Evolutionary conservation across 2,113 vertebrate species (phyloP).

Genomic region (Holacanthus passer): DNA sequence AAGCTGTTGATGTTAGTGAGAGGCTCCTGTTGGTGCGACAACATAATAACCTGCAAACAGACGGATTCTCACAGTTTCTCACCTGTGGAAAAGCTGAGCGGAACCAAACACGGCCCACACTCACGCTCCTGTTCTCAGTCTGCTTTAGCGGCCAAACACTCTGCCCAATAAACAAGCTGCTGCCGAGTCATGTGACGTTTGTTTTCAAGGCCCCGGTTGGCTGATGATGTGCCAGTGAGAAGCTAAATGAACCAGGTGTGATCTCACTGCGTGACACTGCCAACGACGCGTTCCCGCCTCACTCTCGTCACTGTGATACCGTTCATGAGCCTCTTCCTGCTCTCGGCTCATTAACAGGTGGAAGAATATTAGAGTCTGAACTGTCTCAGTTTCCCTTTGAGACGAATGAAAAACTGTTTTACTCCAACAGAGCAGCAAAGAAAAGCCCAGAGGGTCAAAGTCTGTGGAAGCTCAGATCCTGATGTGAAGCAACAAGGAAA

Average conservation of each 20-base stretch:
- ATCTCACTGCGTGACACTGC: not conserved
- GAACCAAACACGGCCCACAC: not conserved
- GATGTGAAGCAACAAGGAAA: not conserved
- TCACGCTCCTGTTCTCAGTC: not conserved
- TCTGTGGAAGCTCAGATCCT: not conserved
- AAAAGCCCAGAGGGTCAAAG: not conserved
- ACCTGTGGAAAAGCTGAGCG: slow-evolving; percentile 9
- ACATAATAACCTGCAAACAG: slow-evolving; percentile 36
- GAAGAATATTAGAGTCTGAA: not conserved
- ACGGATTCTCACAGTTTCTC: not conserved
- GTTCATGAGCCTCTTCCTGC: not conserved
- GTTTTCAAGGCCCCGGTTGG: not conserved
- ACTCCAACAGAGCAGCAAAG: not conserved
- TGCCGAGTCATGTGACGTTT: not conserved
- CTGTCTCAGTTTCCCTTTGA: not conserved
- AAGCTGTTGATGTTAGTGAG: not conserved
- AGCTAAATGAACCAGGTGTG: not conserved
- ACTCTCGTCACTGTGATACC: not conserved
- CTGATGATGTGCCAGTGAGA: not conserved
- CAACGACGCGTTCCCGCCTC: too few species aligned
- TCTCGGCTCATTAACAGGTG: not conserved
- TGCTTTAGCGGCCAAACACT: too few species aligned
- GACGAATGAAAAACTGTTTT: not conserved
- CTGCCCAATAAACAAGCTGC: not conserved
- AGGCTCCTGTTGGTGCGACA: slow-evolving; percentile 1